Percentiles rank a stretch among this genome's conserved stretches.
Evolutionary conservation across 2,797 vertebrate species (phyloP).

Genomic region (Peromyscus melanophrys): DNA sequence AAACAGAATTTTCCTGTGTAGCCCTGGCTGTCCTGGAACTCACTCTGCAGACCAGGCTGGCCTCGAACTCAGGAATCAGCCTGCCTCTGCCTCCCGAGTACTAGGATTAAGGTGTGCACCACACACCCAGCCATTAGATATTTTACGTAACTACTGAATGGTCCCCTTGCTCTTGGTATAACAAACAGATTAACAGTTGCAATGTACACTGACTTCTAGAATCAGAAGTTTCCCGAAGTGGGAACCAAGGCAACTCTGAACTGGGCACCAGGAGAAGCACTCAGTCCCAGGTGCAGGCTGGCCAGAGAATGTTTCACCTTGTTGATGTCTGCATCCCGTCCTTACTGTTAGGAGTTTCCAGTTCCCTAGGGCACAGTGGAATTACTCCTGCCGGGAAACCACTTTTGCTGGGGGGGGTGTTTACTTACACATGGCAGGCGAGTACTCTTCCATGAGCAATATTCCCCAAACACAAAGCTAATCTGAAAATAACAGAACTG

Average conservation of each 20-base stretch:
- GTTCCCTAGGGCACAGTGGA: not conserved
- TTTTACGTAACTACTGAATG: not conserved
- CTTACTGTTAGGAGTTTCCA: not conserved
- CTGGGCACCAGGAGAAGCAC: not conserved
- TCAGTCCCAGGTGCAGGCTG: not conserved
- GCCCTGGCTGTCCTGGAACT: not conserved
- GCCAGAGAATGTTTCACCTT: no score
- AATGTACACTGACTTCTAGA: not conserved
- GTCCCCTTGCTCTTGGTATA: not conserved
- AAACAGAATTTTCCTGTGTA: not conserved
- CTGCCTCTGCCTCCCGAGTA: not conserved
- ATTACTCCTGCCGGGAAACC: not conserved
- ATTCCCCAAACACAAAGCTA: not conserved
- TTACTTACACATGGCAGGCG: not conserved
- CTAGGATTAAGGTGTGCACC: not conserved
- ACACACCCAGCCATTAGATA: not conserved
- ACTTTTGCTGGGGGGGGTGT: not conserved
- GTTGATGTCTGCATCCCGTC: not conserved
- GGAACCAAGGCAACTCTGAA: not conserved
- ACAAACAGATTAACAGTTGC: constrained; percentile 4
- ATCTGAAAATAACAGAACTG: not conserved
- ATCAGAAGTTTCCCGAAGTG: not conserved
- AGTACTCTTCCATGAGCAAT: not conserved
- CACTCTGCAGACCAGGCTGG: not conserved
- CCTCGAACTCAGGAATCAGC: not conserved